Percentiles rank a stretch among this genome's conserved stretches.
These are phyloP conservation scores for Pseudococcus jackbeardsleyi DNA, from an alignment of 2,888 invertebrate genomes.

Conservation along the genomic window DNA sequence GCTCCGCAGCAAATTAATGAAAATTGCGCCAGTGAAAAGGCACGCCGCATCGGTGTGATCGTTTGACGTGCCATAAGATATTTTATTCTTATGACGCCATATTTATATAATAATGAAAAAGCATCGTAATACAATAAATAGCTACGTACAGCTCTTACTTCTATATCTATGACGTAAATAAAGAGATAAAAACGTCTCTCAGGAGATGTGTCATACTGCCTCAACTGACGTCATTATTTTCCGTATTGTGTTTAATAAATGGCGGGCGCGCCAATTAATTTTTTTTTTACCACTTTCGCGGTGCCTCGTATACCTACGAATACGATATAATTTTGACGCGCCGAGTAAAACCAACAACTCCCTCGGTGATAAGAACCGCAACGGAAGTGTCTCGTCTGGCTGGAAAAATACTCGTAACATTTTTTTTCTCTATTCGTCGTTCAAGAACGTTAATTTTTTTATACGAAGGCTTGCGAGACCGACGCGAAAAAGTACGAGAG, in stretches of 20 bases:
- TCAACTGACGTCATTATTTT: constrained; percentile 22
- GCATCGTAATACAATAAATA: constrained; percentile 14
- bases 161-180: constrained; percentile 16
- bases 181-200: constrained; percentile 35
- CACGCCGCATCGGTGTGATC: background rate
- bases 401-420: background rate
- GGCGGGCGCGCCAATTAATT: constrained; percentile 26
- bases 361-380: constrained; percentile 2
- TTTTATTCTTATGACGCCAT: background rate
- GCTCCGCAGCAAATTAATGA: background rate
- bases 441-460: too few species aligned
- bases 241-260: constrained; percentile 12
- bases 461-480: background rate
- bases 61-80: constrained; percentile 4
- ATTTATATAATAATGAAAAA: background rate
- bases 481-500: background rate
- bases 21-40: background rate
- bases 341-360: background rate
- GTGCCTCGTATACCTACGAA: background rate
- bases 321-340: background rate
- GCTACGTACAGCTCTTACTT: background rate
- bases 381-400: background rate
- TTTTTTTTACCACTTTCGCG: constrained; percentile 1
- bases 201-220: constrained; percentile 14
- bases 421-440: too few species aligned